A percentile compares a stretch with the other conserved stretches of the same genome.
Evolutionary conservation across 2,888 invertebrate species (phyloP).

Genomic region (Clanis bilineata): DNA sequence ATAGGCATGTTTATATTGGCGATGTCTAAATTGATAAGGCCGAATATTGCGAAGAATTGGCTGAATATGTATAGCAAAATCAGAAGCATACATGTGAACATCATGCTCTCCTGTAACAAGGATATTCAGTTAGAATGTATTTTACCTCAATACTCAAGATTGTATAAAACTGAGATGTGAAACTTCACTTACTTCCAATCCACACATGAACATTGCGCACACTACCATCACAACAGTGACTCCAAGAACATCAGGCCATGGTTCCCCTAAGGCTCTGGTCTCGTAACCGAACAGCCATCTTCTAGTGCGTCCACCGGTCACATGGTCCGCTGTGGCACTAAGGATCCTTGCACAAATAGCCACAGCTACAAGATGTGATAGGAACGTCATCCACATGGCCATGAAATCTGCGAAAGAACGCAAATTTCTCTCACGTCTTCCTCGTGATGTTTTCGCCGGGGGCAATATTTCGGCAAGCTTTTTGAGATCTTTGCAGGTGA

Average conservation of each 20-base stretch:
- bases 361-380: conserved; percentile 82
- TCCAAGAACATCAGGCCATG: conserved; percentile 85
- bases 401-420: conserved; percentile 81
- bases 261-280: conserved; percentile 81
- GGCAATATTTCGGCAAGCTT: conserved; percentile 66
- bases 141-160: too few species aligned
- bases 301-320: conserved; percentile 82
- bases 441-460: conserved; percentile 62
- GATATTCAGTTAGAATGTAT: not conserved
- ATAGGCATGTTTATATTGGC: conserved; percentile 71
- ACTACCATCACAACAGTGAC: conserved; percentile 83
- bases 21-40: conserved; percentile 72
- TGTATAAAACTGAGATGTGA: too few species aligned
- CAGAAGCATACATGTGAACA: conserved; percentile 72
- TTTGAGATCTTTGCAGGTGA: conserved; percentile 66
- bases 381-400: conserved; percentile 83
- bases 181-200: conserved; percentile 76
- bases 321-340: conserved; percentile 84
- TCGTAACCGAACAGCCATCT: conserved; percentile 83
- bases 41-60: conserved; percentile 74
- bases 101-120: conserved; percentile 75
- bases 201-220: conserved; percentile 84
- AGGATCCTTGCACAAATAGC: conserved; percentile 84
- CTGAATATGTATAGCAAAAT: conserved; percentile 71
- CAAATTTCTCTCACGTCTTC: conserved; percentile 70